These are phyloP conservation scores for Lasioglossum malachurum DNA, from an alignment of 2,888 invertebrate species.

Conservation along the genomic window DNA sequence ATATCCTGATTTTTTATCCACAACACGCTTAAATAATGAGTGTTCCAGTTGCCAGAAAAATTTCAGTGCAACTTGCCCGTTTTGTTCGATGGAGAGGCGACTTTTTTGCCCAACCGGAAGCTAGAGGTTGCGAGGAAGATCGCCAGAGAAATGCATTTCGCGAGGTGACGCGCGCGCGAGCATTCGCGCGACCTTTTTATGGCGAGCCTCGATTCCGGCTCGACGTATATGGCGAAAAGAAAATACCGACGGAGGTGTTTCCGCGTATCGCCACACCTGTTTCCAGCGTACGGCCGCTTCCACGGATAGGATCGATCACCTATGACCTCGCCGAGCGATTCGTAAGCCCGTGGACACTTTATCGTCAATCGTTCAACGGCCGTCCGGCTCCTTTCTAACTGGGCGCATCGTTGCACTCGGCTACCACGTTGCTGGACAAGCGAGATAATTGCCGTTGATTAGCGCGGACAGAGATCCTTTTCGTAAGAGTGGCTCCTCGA, in stretches of 20 bases:
- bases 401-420: background rate
- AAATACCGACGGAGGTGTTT: slow-evolving; percentile 32
- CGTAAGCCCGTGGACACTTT: slow-evolving; percentile 39
- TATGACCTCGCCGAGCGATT: slow-evolving; percentile 47
- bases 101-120: background rate
- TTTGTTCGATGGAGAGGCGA: background rate
- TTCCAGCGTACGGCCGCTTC: slow-evolving; percentile 31
- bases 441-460: slow-evolving; percentile 50
- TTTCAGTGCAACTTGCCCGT: background rate
- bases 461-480: slow-evolving; percentile 30
- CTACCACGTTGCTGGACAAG: background rate
- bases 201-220: slow-evolving; percentile 45
- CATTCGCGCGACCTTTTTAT: slow-evolving; percentile 30
- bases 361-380: slow-evolving; percentile 62
- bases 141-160: slow-evolving; percentile 39
- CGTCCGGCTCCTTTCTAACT: slow-evolving; percentile 22
- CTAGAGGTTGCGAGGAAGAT: background rate
- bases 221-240: slow-evolving; percentile 49
- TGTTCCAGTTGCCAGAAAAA: background rate
- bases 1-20: background rate
- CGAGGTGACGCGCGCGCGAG: background rate
- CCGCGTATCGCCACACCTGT: slow-evolving; percentile 47
- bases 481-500: slow-evolving; percentile 1
- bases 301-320: slow-evolving; percentile 45
- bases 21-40: background rate